Evolutionary conservation across 2,888 invertebrate species (phyloP).

Genomic region (Aspidapion aeneum): DNA sequence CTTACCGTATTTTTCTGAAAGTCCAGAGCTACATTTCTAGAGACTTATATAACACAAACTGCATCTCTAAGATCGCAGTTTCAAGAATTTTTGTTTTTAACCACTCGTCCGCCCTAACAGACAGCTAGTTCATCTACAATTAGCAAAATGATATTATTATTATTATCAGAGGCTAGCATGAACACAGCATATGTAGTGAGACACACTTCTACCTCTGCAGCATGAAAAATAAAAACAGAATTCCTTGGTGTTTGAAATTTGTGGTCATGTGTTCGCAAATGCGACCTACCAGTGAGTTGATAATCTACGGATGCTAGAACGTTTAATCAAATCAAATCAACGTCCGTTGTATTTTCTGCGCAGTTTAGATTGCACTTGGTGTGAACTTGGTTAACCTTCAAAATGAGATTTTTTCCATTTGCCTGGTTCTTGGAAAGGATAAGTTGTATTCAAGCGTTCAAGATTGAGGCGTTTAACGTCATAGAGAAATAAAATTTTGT

Average conservation of each 20-base stretch:
- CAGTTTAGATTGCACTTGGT: no score
- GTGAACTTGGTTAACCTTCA: no score
- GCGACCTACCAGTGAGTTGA: not conserved
- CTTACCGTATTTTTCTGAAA: constrained; percentile 5
- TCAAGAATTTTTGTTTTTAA: no score
- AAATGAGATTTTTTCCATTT: no score
- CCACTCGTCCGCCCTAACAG: constrained; percentile 1
- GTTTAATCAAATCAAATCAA: no score
- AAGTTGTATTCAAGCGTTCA: no score
- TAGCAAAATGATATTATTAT: constrained; percentile 1
- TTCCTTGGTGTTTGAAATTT: not conserved
- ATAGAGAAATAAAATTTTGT: no score
- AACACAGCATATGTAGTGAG: constrained; percentile 5
- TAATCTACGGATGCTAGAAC: not conserved
- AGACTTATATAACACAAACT: constrained; percentile 2
- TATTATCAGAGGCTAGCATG: constrained; percentile 1
- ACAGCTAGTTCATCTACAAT: constrained; percentile 4
- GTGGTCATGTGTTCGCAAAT: not conserved
- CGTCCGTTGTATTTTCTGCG: no score
- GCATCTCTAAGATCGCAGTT: no score
- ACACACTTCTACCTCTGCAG: constrained; percentile 9
- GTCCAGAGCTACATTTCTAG: not conserved
- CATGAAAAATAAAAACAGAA: not conserved
- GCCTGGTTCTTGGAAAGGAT: no score
- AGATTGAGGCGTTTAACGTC: no score